Evolutionary conservation across 2,113 vertebrate species (phyloP).

Genomic region (Stegastes partitus): DNA sequence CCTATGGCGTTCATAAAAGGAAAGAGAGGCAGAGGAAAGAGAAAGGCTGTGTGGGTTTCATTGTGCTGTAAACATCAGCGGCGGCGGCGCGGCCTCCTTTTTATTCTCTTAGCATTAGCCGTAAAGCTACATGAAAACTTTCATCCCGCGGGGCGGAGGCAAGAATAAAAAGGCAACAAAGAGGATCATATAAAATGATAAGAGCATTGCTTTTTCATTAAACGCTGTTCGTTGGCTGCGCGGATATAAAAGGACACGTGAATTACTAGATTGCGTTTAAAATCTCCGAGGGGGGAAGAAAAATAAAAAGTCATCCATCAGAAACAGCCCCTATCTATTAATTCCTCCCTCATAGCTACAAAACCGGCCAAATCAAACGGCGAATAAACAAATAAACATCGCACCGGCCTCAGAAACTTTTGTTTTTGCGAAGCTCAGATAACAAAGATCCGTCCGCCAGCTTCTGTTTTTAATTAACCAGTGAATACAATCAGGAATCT

Average conservation of each 20-base stretch:
- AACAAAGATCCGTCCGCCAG: slow-evolving; percentile 25
- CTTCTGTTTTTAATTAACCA: slow-evolving; percentile 34
- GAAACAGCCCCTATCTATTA: slow-evolving; percentile 34
- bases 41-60: slow-evolving; percentile 64
- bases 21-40: no score
- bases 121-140: slow-evolving; percentile 32
- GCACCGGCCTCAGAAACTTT: slow-evolving; percentile 4
- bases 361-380: slow-evolving; percentile 12
- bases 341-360: slow-evolving; percentile 22
- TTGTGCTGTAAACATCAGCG: slow-evolving; percentile 58
- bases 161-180: slow-evolving; percentile 40
- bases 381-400: slow-evolving; percentile 38
- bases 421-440: slow-evolving; percentile 26
- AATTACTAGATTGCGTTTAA: slow-evolving; percentile 51
- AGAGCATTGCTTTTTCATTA: slow-evolving; percentile 73
- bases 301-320: slow-evolving; percentile 5
- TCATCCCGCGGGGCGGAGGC: slow-evolving; percentile 25
- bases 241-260: slow-evolving; percentile 34
- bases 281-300: slow-evolving; percentile 19
- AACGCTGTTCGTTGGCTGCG: slow-evolving; percentile 42
- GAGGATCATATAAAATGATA: slow-evolving; percentile 67
- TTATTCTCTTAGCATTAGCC: slow-evolving; percentile 42
- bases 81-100: slow-evolving; percentile 20
- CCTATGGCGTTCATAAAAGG: slow-evolving; percentile 58
- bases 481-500: slow-evolving; percentile 21